Evolutionary conservation across 23 tunicate genomes (phyloP).

Genomic region (Trididemnum nubilum): DNA sequence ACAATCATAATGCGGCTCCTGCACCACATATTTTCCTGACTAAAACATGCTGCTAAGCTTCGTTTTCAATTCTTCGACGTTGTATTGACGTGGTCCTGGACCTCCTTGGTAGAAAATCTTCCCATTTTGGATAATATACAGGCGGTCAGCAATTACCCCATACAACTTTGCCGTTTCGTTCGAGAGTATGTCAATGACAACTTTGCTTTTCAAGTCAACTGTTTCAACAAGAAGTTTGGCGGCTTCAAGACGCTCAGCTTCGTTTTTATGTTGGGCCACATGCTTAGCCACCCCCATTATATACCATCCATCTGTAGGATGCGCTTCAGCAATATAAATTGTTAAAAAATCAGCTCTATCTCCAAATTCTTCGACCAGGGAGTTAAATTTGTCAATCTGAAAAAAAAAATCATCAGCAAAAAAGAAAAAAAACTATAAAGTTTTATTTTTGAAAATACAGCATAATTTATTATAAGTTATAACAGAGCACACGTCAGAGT

Average conservation of each 20-base stretch:
- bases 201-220: background rate
- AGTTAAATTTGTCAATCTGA: background rate
- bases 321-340: conserved; percentile 19
- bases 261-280: background rate
- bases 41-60: background rate
- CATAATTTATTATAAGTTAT: too few species aligned
- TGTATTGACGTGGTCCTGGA: conserved; percentile 5
- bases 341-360: conserved; percentile 5
- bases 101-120: conserved; percentile 13
- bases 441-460: too few species aligned
- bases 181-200: conserved; percentile 9
- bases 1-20: too few species aligned
- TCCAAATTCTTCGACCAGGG: background rate
- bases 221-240: background rate
- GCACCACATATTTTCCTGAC: too few species aligned
- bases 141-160: background rate
- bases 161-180: background rate
- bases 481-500: too few species aligned
- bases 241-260: background rate
- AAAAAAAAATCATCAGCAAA: too few species aligned
- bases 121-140: conserved; percentile 1
- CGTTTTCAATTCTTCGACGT: background rate
- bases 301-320: conserved; percentile 9
- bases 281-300: background rate
- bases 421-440: too few species aligned